These are phyloP conservation scores for Halcyon malimbica DNA, from an alignment of 2,113 vertebrate genomes.

Conservation along the genomic window DNA sequence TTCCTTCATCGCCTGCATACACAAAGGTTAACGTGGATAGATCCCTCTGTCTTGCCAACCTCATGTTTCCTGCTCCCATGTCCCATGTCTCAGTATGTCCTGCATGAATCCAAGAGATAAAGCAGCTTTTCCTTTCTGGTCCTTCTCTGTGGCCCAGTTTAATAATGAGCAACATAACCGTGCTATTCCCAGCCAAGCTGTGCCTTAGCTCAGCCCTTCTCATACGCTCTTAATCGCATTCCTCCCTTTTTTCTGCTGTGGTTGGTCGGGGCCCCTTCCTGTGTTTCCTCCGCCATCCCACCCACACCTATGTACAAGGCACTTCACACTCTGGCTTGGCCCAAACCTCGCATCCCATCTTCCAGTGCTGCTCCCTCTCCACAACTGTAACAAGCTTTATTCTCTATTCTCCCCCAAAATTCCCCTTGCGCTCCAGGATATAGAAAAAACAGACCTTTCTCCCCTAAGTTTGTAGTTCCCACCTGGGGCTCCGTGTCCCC, in stretches of 20 bases:
- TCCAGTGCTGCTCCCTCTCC: not conserved
- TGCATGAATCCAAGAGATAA: not conserved
- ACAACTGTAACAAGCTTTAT: not conserved
- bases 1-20: not conserved
- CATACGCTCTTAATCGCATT: fast-evolving
- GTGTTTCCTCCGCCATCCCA: not conserved
- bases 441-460: not conserved
- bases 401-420: not conserved
- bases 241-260: not conserved
- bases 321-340: not conserved
- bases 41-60: not conserved
- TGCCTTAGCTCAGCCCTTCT: not conserved
- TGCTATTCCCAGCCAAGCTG: not conserved
- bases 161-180: fast-evolving
- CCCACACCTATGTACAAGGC: not conserved
- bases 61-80: not conserved
- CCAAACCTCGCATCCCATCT: not conserved
- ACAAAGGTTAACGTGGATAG: not conserved
- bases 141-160: not conserved
- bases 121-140: not conserved
- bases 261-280: not conserved
- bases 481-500: not conserved
- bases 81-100: not conserved
- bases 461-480: not conserved
- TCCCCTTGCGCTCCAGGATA: not conserved